Evolutionary conservation across 2,113 vertebrate genomes (phyloP).

Genomic region (Motacilla alba): DNA sequence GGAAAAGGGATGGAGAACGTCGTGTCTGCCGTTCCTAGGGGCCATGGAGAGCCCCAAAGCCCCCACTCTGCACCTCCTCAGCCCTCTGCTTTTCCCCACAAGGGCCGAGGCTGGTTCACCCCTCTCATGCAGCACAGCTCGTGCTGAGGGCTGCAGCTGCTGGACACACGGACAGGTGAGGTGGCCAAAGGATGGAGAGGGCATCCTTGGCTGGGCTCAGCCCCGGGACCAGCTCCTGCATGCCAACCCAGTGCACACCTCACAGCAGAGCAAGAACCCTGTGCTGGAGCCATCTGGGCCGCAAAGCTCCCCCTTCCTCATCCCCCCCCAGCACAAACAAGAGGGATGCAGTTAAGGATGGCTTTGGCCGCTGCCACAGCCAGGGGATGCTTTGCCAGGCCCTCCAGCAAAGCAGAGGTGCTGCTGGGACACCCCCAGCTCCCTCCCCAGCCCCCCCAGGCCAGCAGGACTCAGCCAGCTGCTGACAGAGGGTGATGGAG

Average conservation of each 20-base stretch:
- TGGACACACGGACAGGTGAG: fast-evolving
- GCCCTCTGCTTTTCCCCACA: neutral
- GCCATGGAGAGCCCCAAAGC: neutral
- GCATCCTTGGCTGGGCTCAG: neutral
- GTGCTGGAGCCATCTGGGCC: fast-evolving
- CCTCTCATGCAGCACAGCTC: neutral
- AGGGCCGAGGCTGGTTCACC: fast-evolving
- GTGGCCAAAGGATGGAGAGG: neutral
- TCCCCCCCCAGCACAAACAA: neutral
- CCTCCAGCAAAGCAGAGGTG: neutral
- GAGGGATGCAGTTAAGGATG: neutral
- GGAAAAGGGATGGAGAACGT: neutral
- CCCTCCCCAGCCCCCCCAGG: neutral
- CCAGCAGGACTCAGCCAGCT: neutral
- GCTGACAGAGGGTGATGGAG: neutral
- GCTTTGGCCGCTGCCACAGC: neutral
- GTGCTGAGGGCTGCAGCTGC: neutral
- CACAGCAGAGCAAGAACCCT: neutral
- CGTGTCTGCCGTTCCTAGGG: neutral
- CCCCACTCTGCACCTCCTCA: neutral
- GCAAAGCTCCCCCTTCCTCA: constrained; percentile 9
- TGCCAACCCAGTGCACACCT: neutral
- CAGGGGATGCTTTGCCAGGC: neutral
- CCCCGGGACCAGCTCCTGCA: neutral
- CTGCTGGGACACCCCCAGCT: neutral